Conservation (phyloP, 2,113 vertebrate species). For the Pteropus alecto region DNA sequence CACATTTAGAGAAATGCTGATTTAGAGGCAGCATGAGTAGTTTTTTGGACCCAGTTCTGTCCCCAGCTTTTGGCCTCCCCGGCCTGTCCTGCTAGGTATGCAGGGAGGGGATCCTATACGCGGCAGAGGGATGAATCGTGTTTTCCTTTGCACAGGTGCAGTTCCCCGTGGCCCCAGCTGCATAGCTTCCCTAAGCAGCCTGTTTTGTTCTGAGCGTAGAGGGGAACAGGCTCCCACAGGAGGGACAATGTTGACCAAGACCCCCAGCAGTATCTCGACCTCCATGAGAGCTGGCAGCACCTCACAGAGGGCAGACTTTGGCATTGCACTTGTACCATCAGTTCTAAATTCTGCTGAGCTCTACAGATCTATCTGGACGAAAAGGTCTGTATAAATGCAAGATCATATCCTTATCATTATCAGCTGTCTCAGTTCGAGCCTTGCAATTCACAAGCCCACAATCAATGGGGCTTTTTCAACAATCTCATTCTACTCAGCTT, state of each 20-base stretch:
- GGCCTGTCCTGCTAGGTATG: neutral
- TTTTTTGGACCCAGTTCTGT: neutral
- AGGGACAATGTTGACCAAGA: neutral
- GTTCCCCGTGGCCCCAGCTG: neutral
- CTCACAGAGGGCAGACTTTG: neutral
- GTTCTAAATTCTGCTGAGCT: conserved; percentile 60
- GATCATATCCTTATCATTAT: conserved; percentile 51
- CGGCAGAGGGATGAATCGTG: neutral
- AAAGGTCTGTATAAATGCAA: conserved; percentile 51
- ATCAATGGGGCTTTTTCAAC: conserved; percentile 46
- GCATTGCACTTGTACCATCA: neutral
- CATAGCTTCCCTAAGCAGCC: neutral
- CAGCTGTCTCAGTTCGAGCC: conserved; percentile 43
- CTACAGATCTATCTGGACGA: conserved; percentile 43
- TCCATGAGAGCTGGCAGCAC: conserved; percentile 18
- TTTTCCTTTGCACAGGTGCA: neutral
- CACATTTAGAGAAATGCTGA: neutral
- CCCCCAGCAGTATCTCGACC: neutral
- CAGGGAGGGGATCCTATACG: neutral
- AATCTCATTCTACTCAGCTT: neutral
- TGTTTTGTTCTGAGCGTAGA: neutral
- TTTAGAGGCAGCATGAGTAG: neutral
- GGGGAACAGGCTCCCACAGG: neutral
- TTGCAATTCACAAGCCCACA: neutral
- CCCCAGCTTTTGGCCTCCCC: rapidly evolving